Conservation (phyloP, 1,140 invertebrate genomes). For the Homalodisca vitripennis region DNA sequence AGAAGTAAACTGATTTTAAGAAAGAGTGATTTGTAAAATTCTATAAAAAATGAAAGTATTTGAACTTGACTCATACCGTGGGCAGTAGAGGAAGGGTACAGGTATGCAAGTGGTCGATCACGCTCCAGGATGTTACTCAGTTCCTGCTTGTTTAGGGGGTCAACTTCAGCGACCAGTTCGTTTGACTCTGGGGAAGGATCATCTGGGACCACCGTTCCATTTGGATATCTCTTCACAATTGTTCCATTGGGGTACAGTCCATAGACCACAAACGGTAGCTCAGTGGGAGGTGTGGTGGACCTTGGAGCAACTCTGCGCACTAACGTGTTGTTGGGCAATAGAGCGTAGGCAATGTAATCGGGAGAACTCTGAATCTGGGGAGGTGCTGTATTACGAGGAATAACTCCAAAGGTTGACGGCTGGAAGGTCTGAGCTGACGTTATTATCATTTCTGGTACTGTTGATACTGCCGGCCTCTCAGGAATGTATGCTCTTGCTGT, state of each 20-base stretch:
- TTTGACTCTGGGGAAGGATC: constrained; percentile 37
- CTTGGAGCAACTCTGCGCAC: constrained; percentile 32
- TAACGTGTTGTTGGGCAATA: constrained; percentile 39
- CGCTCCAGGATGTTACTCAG: constrained; percentile 36
- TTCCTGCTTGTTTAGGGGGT: constrained; percentile 30
- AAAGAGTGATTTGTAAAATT: no score
- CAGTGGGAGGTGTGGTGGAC: constrained; percentile 33
- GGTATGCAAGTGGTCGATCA: constrained; percentile 33
- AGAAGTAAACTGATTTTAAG: no score
- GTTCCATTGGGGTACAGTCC: constrained; percentile 42
- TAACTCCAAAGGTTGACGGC: constrained; percentile 15
- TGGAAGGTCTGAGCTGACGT: constrained; percentile 6
- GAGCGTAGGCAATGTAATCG: constrained; percentile 38
- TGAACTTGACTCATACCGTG: constrained; percentile 6
- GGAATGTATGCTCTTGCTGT: neutral
- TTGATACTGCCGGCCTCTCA: neutral
- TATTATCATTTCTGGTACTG: neutral
- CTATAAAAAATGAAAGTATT: no score
- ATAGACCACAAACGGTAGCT: constrained; percentile 40
- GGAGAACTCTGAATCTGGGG: neutral
- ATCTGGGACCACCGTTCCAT: constrained; percentile 41
- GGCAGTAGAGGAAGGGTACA: constrained; percentile 26
- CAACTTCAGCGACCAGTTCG: constrained; percentile 38
- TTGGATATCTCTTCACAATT: constrained; percentile 41
- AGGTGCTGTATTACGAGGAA: neutral